These are phyloP conservation scores for Lithophane socia DNA, from an alignment of 2,888 invertebrate species.

Conservation along the genomic window DNA sequence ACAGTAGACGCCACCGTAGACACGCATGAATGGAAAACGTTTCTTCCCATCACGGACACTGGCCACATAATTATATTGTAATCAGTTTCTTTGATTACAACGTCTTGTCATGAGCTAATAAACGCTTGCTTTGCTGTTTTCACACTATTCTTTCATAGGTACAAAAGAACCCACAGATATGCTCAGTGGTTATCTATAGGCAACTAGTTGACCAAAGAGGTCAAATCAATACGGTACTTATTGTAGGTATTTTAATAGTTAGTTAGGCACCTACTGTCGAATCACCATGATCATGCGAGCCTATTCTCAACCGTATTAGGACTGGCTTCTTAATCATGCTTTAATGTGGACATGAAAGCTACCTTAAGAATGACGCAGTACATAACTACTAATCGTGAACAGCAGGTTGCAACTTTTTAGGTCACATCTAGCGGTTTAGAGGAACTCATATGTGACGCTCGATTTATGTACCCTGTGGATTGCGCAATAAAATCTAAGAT, in stretches of 20 bases:
- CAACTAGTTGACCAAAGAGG: conserved; percentile 26
- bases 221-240: conserved; percentile 34
- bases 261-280: conserved; percentile 22
- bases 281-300: conserved; percentile 35
- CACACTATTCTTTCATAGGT: background rate
- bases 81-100: conserved; percentile 49
- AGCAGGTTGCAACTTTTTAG: background rate
- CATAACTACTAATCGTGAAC: background rate
- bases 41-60: conserved; percentile 48
- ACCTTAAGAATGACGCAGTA: background rate
- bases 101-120: conserved; percentile 29
- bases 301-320: conserved; percentile 31
- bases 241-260: conserved; percentile 15
- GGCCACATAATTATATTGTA: conserved; percentile 53
- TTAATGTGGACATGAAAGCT: background rate
- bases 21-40: conserved; percentile 46
- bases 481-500: background rate
- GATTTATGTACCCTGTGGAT: background rate
- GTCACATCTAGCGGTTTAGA: background rate
- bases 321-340: conserved; percentile 16
- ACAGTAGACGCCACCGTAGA: conserved; percentile 1
- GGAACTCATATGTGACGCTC: background rate
- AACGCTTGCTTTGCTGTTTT: conserved; percentile 25
- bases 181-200: background rate
- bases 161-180: conserved; percentile 10